These are phyloP conservation scores for Limosa lapponica DNA, from an alignment of 2,797 vertebrate genomes.

Conservation along the genomic window DNA sequence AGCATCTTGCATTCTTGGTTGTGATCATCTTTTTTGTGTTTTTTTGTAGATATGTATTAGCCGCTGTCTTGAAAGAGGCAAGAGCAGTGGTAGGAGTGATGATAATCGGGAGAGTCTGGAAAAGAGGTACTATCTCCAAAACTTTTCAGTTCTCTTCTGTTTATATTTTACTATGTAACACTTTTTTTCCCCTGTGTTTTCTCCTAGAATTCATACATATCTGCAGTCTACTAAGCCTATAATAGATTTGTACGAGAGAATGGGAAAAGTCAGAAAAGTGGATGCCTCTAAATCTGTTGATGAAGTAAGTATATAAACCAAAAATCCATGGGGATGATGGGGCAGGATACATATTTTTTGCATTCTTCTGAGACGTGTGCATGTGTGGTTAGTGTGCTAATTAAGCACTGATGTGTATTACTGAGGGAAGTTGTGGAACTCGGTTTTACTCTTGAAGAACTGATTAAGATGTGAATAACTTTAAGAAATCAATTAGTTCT, in stretches of 20 bases:
- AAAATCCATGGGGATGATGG: neutral
- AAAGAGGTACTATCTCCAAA: constrained; percentile 85
- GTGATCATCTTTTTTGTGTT: neutral
- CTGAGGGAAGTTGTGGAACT: neutral
- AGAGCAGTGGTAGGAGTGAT: constrained; percentile 94
- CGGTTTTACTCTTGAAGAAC: neutral
- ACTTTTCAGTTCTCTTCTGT: neutral
- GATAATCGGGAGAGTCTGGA: constrained; percentile 96
- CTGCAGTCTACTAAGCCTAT: constrained; percentile 94
- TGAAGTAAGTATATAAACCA: constrained; percentile 81
- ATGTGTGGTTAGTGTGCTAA: neutral
- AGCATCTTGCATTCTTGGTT: neutral
- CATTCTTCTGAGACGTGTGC: neutral
- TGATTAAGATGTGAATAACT: neutral
- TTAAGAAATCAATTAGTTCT: constrained; percentile 27
- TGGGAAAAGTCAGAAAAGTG: constrained; percentile 91
- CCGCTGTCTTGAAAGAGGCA: constrained; percentile 94
- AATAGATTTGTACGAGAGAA: constrained; percentile 89
- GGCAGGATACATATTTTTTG: neutral
- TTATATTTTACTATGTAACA: neutral
- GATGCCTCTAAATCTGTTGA: constrained; percentile 91
- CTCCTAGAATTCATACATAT: constrained; percentile 93
- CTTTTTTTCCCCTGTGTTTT: neutral
- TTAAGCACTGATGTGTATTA: neutral
- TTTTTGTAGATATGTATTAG: constrained; percentile 87